Evolutionary conservation across 1,140 invertebrate genomes (phyloP), one percentile per base, ranked within the genome.

Genomic region (Andrena cerasifolii): DNA sequence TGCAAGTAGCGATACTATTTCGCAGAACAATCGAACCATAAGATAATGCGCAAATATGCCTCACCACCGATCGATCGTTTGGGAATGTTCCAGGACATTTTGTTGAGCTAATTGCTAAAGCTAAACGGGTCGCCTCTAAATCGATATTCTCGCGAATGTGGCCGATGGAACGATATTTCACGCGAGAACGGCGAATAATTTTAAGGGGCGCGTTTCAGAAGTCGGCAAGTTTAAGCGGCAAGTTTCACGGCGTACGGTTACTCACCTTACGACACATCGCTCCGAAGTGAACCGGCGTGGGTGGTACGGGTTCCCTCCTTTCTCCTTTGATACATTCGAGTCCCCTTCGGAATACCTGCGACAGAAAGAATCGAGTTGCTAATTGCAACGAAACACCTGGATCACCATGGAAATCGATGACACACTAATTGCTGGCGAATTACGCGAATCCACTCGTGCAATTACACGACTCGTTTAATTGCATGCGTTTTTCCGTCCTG

Each of bases 81-180:
- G 58, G 40, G 3, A n/a, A 10, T 5, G 58, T 61, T 61, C 21
- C 33, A 40, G 33, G 33, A 14, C 36, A n/a, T 40, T 14, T 14
- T 6, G 58, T 24, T 16, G n/a, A 12, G 58, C 21, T 61, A 61
- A 61, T 61, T 61, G 58, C 33, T 14, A 7, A 8, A 18, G 31
- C n/a, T 51, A 51, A 51, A 51, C n/a, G 5, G n/a, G 18, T 51
- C 21, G 49, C 21, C n/a, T 14, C 6, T n/a, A 40, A 61, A 61
- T 61, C 58, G 58, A 61, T 61, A 40, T 61, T 61, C n/a, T 33
- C n/a, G n/a, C 58, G 8, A 31, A 61, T 61, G n/a, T 18, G 33
- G 36, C 21, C 56, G 56, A 36, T 10, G 12, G 24, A 40, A 61
- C 58, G 58, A 61, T 61, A 61, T 33, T 61, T 61, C 58, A 61